These are phyloP conservation scores for Galeruca laticollis DNA, from an alignment of 2,888 invertebrate genomes.

Conservation along the genomic window DNA sequence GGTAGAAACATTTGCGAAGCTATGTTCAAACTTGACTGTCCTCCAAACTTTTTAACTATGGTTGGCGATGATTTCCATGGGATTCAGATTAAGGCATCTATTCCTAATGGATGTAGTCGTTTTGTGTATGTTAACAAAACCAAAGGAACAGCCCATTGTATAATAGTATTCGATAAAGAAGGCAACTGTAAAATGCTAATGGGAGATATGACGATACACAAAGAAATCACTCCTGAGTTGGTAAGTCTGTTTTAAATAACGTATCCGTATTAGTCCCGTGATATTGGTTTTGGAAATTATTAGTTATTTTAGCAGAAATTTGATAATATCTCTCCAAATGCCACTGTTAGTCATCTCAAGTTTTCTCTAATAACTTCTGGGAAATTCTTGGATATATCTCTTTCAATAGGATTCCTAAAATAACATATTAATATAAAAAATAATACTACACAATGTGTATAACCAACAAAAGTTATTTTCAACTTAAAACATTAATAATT, in stretches of 20 bases:
- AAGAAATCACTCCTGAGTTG: conserved; percentile 74
- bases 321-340: too few relatives aligned
- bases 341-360: too few relatives aligned
- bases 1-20: conserved; percentile 93
- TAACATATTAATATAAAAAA: too few relatives aligned
- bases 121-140: conserved; percentile 60
- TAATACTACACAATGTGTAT: too few relatives aligned
- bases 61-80: conserved; percentile 80
- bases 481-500: too few relatives aligned
- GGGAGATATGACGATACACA: conserved; percentile 87
- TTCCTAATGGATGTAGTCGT: conserved; percentile 60
- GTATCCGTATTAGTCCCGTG: too few relatives aligned
- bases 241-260: conserved; percentile 64
- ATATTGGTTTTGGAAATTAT: too few relatives aligned
- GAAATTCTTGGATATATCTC: too few relatives aligned
- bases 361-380: too few relatives aligned
- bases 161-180: conserved; percentile 76
- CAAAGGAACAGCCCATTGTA: conserved; percentile 78
- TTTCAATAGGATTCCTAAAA: too few relatives aligned
- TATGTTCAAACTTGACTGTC: conserved; percentile 77
- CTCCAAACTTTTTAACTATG: conserved; percentile 78
- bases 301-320: too few relatives aligned
- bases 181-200: conserved; percentile 87
- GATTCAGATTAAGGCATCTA: conserved; percentile 61
- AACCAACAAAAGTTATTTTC: too few relatives aligned